Conservation (phyloP, 2,888 invertebrate species). For the Sericinus montela region DNA sequence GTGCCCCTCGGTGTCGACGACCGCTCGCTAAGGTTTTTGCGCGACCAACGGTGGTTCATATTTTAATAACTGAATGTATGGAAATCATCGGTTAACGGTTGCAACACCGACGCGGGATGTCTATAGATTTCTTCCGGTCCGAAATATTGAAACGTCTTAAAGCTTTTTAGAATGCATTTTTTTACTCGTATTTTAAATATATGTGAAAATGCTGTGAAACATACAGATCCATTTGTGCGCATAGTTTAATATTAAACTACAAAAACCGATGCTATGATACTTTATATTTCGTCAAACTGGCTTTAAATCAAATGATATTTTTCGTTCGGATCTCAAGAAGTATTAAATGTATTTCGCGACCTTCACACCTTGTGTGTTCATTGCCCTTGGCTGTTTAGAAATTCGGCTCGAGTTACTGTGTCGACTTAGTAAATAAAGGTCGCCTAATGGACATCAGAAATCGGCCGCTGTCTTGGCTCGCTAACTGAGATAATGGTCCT, state of each 20-base stretch:
- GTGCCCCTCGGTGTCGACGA: conserved; percentile 72
- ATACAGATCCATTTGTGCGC: too few relatives aligned
- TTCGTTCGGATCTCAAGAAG: conserved; percentile 1
- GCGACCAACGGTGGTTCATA: conserved; percentile 62
- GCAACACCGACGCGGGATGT: conserved; percentile 1
- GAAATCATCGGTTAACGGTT: conserved; percentile 51
- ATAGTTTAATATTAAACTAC: too few relatives aligned
- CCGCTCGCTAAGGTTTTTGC: conserved; percentile 70
- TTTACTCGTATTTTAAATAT: too few relatives aligned
- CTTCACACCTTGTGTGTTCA: conserved; percentile 53
- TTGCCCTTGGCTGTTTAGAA: conserved; percentile 45
- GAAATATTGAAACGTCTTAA: too few relatives aligned
- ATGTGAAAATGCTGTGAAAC: too few relatives aligned
- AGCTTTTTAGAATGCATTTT: too few relatives aligned
- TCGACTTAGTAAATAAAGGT: conserved; percentile 20
- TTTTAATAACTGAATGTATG: conserved; percentile 74
- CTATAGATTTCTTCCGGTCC: background rate
- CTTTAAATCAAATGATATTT: background rate
- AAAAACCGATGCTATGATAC: background rate
- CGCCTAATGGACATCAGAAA: conserved; percentile 22
- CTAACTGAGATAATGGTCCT: conserved; percentile 23
- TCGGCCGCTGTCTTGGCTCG: conserved; percentile 20
- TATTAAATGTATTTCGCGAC: conserved; percentile 35
- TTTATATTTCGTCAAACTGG: too few relatives aligned
- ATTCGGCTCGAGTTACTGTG: conserved; percentile 7